Percentiles rank a stretch among this genome's conserved stretches.
phyloP scores from a whole-genome alignment of 2,888 invertebrate species.

The Harpagoxenus sublaevis region DNA sequence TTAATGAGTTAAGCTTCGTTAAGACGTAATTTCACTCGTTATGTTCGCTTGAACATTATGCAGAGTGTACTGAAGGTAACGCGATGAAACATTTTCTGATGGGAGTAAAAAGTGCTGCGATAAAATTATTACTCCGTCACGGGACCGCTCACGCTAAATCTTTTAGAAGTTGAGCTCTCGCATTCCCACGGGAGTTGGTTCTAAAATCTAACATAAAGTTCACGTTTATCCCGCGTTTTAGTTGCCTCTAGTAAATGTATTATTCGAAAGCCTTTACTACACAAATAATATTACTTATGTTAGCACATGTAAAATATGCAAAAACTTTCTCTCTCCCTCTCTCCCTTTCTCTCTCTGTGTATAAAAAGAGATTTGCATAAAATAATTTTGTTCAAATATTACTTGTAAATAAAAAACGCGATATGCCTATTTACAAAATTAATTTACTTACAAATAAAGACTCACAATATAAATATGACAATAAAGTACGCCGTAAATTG shows the following conservation, averaged over 20 bases:
- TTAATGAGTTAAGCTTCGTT: conserved; percentile 48
- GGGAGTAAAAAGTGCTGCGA: conserved; percentile 59
- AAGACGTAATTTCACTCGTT: conserved; percentile 34
- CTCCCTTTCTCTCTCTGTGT: not conserved
- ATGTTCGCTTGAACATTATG: conserved; percentile 35
- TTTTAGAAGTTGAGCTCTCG: conserved; percentile 72
- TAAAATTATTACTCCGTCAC: conserved; percentile 72
- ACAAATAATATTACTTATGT: conserved; percentile 14
- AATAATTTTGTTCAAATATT: not conserved
- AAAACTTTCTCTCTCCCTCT: not conserved
- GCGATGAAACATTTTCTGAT: conserved; percentile 39
- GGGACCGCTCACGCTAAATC: conserved; percentile 70
- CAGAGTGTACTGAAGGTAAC: conserved; percentile 39
- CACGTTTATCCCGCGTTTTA: conserved; percentile 59
- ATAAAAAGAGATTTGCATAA: no score
- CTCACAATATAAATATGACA: not conserved
- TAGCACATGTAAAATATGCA: not conserved
- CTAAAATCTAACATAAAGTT: conserved; percentile 29
- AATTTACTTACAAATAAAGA: not conserved
- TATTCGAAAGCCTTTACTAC: conserved; percentile 60
- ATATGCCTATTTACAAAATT: not conserved
- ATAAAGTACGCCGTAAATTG: not conserved
- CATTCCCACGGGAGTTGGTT: conserved; percentile 34
- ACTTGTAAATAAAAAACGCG: not conserved
- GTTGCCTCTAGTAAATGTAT: conserved; percentile 68